A percentile compares a stretch with the other conserved stretches of the same genome.
These are phyloP conservation scores for Perccottus glenii DNA, from an alignment of 2,113 vertebrate genomes.

Conservation along the genomic window DNA sequence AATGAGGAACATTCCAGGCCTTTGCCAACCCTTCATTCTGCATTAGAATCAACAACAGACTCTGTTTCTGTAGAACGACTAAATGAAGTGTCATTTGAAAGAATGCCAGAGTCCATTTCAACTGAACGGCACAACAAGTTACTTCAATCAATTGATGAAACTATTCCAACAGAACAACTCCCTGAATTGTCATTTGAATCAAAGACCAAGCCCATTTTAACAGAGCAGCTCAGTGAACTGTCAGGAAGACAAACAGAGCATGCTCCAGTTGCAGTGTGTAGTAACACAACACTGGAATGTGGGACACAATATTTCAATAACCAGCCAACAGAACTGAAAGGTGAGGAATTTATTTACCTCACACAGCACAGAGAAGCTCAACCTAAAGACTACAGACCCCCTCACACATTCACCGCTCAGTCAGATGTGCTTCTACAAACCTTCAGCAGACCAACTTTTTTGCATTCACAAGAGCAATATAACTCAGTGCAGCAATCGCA, in stretches of 20 bases:
- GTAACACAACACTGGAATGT: slow-evolving; percentile 27
- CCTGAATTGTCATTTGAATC: neutral
- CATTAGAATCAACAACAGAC: slow-evolving; percentile 17
- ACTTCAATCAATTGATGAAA: neutral
- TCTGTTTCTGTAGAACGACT: slow-evolving; percentile 19
- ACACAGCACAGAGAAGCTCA: slow-evolving; percentile 33
- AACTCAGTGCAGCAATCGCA: slow-evolving; percentile 24
- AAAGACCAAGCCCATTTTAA: neutral
- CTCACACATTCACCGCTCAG: slow-evolving; percentile 32
- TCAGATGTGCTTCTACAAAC: slow-evolving; percentile 30
- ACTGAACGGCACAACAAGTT: too few relatives aligned
- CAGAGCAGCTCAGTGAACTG: slow-evolving; percentile 9
- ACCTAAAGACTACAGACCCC: slow-evolving; percentile 33
- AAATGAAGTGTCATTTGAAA: slow-evolving; percentile 9
- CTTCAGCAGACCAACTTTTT: slow-evolving; percentile 2
- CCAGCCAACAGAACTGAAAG: slow-evolving; percentile 37
- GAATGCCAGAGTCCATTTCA: slow-evolving; percentile 13
- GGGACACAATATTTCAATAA: slow-evolving; percentile 33
- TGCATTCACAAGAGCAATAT: slow-evolving; percentile 21
- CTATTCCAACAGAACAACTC: neutral
- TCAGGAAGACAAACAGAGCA: slow-evolving; percentile 16
- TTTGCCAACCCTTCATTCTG: slow-evolving; percentile 42
- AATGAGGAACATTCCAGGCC: slow-evolving; percentile 50
- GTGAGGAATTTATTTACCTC: slow-evolving; percentile 48
- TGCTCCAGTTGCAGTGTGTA: slow-evolving; percentile 15